A percentile compares a stretch with the other conserved stretches of the same genome.
phyloP scores from a whole-genome alignment of 2,797 vertebrate genomes.

The Clarias laeviceps region DNA sequence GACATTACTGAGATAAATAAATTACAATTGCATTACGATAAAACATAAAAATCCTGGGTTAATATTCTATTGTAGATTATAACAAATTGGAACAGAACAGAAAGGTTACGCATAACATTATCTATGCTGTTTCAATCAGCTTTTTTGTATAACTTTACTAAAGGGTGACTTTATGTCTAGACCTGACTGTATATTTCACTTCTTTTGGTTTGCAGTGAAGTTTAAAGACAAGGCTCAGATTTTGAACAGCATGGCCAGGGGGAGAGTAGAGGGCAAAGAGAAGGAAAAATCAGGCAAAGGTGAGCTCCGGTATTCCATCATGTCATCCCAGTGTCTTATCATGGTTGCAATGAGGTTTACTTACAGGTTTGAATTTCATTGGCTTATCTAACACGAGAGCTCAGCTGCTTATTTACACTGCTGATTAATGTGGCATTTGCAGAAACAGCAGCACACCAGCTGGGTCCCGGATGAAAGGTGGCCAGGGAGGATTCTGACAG shows the following conservation, averaged over 20 bases:
- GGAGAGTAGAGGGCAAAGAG: constrained; percentile 74
- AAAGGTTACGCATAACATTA: constrained; percentile 9
- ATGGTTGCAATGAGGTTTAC: constrained; percentile 39
- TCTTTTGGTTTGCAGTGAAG: constrained; percentile 79
- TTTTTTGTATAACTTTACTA: constrained; percentile 13
- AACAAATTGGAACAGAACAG: neutral
- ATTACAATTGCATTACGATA: neutral
- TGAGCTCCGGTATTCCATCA: constrained; percentile 52
- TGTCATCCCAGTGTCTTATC: constrained; percentile 39
- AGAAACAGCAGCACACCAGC: constrained; percentile 44
- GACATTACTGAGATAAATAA: neutral
- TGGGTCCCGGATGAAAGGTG: constrained; percentile 27
- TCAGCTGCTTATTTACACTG: constrained; percentile 51
- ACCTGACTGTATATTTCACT: constrained; percentile 52
- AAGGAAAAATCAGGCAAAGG: constrained; percentile 75
- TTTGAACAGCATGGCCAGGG: constrained; percentile 79
- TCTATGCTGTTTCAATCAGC: constrained; percentile 41
- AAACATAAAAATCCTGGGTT: neutral
- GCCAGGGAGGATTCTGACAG: constrained; percentile 44
- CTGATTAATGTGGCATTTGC: constrained; percentile 44
- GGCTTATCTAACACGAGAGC: constrained; percentile 38
- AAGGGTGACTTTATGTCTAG: constrained; percentile 22
- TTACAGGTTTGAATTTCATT: constrained; percentile 37
- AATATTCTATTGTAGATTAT: neutral
- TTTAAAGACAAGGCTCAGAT: constrained; percentile 85